phyloP scores from a whole-genome alignment of 1,140 invertebrate species.

The Globodera ellingtonae region DNA sequence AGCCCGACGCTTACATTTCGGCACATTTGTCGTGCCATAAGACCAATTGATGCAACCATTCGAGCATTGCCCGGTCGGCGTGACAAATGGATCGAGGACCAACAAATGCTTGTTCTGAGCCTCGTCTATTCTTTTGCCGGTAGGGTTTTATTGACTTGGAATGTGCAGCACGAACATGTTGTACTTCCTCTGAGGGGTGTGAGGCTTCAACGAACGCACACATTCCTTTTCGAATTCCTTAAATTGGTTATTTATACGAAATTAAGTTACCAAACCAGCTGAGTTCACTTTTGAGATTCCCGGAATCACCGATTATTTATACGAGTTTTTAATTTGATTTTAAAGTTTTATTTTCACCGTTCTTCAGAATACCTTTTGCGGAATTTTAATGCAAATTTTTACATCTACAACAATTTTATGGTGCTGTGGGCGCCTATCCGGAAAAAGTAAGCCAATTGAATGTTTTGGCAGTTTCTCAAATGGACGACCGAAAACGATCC shows the following conservation, averaged over 20 bases:
- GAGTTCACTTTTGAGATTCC: slow-evolving; percentile 66
- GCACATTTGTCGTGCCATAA: slow-evolving; percentile 24
- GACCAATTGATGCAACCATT: slow-evolving; percentile 46
- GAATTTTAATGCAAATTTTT: slow-evolving; percentile 93
- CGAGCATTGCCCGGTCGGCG: slow-evolving; percentile 35
- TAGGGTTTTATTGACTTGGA: neutral
- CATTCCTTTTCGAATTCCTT: neutral
- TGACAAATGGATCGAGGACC: slow-evolving; percentile 42
- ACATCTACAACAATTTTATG: slow-evolving; percentile 81
- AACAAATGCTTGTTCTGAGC: slow-evolving; percentile 42
- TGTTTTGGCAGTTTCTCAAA: slow-evolving; percentile 31
- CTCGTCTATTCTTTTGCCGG: slow-evolving; percentile 48
- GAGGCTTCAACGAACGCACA: too few relatives aligned
- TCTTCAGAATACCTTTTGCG: slow-evolving; percentile 79
- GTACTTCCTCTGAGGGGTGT: too few relatives aligned
- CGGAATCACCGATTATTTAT: slow-evolving; percentile 81
- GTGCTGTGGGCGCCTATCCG: slow-evolving; percentile 47
- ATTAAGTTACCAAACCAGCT: slow-evolving; percentile 46
- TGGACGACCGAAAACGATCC: slow-evolving; percentile 35
- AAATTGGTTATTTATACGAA: slow-evolving; percentile 9
- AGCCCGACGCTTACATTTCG: slow-evolving; percentile 38
- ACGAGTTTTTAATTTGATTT: slow-evolving; percentile 71
- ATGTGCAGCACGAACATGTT: too few relatives aligned
- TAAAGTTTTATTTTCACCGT: neutral
- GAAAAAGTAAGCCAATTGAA: slow-evolving; percentile 23